Percentiles rank a stretch among this genome's conserved stretches.
These are phyloP conservation scores for Anolis sagrei DNA, from an alignment of 2,113 vertebrate species.

Conservation along the genomic window DNA sequence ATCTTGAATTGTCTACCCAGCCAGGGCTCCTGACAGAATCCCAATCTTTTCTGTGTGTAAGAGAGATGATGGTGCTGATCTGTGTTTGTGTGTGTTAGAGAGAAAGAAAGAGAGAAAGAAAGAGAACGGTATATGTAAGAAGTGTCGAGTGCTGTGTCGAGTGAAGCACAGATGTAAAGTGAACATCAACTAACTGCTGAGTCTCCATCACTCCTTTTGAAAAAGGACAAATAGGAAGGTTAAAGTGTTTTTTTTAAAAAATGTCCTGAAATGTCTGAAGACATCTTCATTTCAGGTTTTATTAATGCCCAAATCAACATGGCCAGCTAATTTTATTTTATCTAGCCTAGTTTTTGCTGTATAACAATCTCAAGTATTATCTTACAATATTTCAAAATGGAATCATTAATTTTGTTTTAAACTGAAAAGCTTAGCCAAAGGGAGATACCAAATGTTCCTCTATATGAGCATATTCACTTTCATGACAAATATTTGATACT, in stretches of 20 bases:
- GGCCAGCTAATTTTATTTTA: conserved; percentile 9
- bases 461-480: not conserved
- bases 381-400: conserved; percentile 29
- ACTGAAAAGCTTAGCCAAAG: not conserved
- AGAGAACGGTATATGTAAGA: not conserved
- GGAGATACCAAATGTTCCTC: not conserved
- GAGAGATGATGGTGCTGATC: not conserved
- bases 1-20: conserved; percentile 1
- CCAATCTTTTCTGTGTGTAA: not conserved
- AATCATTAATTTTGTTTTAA: conserved; percentile 6
- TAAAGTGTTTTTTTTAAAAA: no score
- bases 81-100: no score
- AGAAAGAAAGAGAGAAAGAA: not conserved
- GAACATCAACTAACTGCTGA: no score
- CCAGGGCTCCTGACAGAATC: not conserved
- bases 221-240: no score
- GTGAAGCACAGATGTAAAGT: not conserved
- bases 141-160: not conserved
- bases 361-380: conserved; percentile 12
- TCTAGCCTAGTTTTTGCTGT: conserved; percentile 20
- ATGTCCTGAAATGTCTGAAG: not conserved
- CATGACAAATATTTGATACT: conserved; percentile 2
- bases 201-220: no score
- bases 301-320: not conserved
- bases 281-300: not conserved